Conservation (phyloP, 2,797 vertebrate genomes). For the Gymnocypris eckloni region DNA sequence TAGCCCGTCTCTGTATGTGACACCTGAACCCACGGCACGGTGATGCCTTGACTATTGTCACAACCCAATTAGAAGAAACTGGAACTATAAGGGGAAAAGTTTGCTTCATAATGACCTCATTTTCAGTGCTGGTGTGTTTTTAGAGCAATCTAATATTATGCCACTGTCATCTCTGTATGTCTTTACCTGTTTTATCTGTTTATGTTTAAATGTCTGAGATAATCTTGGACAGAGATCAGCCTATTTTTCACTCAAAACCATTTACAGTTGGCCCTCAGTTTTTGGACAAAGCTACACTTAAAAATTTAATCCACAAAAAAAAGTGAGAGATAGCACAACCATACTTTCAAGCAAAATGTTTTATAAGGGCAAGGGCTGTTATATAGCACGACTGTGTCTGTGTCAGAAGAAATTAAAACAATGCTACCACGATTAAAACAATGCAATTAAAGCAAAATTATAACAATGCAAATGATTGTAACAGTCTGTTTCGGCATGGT, state of each 20-base stretch:
- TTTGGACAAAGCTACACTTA: not conserved
- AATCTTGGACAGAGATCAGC: not conserved
- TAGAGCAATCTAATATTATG: conserved; percentile 44
- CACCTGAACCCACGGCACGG: conserved; percentile 71
- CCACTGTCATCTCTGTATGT: conserved; percentile 65
- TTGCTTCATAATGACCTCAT: conserved; percentile 70
- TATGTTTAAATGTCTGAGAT: not conserved
- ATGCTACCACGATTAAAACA: too few relatives aligned
- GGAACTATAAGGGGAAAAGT: conserved; percentile 63
- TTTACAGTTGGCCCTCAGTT: not conserved
- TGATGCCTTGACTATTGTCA: conserved; percentile 74
- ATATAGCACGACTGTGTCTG: too few relatives aligned
- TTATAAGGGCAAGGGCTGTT: too few relatives aligned
- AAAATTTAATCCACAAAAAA: not conserved
- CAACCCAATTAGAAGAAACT: conserved; percentile 77
- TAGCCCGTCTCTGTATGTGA: conserved; percentile 72
- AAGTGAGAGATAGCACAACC: not conserved
- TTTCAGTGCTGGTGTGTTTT: conserved; percentile 41
- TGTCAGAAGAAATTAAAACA: too few relatives aligned
- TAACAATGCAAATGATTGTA: too few relatives aligned
- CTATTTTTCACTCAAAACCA: not conserved
- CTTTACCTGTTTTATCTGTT: not conserved
- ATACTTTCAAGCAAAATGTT: not conserved
- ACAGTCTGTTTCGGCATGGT: too few relatives aligned
- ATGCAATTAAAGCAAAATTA: too few relatives aligned